A percentile compares a stretch with the other conserved stretches of the same genome.
phyloP scores from a whole-genome alignment of 2,797 vertebrate genomes.

The Intellagama lesueurii region DNA sequence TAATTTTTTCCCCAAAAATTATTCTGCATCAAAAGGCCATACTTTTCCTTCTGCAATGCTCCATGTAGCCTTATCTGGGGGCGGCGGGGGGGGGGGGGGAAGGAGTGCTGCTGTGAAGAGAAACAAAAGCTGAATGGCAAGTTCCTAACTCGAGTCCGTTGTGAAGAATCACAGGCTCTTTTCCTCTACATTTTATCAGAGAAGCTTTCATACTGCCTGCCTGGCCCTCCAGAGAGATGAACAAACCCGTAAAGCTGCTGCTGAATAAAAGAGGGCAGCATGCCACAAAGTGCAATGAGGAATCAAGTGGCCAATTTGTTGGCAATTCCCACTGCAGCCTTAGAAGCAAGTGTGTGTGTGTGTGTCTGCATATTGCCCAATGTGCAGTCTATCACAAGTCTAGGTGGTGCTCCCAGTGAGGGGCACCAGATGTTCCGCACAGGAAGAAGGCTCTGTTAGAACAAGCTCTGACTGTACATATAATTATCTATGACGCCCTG shows the following conservation, averaged over 20 bases:
- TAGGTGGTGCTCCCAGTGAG: constrained; percentile 7
- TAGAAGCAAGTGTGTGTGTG: background rate
- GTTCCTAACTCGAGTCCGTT: background rate
- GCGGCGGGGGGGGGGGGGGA: background rate
- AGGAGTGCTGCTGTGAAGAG: no score
- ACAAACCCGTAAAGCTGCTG: background rate
- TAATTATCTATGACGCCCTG: constrained; percentile 18
- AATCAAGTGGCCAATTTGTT: constrained; percentile 1
- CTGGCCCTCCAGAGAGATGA: constrained; percentile 10
- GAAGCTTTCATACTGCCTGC: background rate
- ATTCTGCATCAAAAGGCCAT: background rate
- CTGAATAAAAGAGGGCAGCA: constrained; percentile 15
- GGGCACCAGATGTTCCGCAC: background rate
- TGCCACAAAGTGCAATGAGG: background rate
- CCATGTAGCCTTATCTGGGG: background rate
- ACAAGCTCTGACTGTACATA: constrained; percentile 6
- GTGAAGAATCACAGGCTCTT: background rate
- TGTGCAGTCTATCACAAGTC: background rate
- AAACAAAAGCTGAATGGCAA: background rate
- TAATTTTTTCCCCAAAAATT: background rate
- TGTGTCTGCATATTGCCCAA: background rate
- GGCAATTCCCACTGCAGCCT: background rate
- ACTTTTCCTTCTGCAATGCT: background rate
- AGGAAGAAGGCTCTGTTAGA: constrained; percentile 16
- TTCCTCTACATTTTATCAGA: background rate